These are phyloP conservation scores for Pogonus chalceus DNA, from an alignment of 1,140 invertebrate genomes.

Conservation along the genomic window DNA sequence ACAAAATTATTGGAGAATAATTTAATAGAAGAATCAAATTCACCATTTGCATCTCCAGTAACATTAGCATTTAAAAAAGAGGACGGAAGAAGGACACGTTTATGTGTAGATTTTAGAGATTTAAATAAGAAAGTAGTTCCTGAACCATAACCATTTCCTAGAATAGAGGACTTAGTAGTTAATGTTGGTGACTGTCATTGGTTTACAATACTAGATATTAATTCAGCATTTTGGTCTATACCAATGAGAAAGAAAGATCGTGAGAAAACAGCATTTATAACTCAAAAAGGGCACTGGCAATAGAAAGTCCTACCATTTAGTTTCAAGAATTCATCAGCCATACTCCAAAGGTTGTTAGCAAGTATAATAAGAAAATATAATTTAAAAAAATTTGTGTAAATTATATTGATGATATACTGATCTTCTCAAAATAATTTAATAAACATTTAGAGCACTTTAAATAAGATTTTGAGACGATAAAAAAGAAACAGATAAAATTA, in stretches of 20 bases:
- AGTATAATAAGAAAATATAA: conserved; percentile 28
- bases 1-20: conserved; percentile 24
- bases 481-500: conserved; percentile 20
- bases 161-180: conserved; percentile 27
- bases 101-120: conserved; percentile 32
- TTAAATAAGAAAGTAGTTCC: conserved; percentile 32
- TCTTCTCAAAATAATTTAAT: conserved; percentile 28
- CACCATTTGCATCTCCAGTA: conserved; percentile 31
- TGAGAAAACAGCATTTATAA: conserved; percentile 33
- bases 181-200: conserved; percentile 29
- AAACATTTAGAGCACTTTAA: conserved; percentile 25
- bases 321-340: conserved; percentile 28
- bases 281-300: conserved; percentile 30
- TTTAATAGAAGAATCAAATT: conserved; percentile 31
- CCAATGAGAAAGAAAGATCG: conserved; percentile 26
- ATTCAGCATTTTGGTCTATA: conserved; percentile 35
- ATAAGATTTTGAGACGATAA: conserved; percentile 22
- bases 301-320: conserved; percentile 29
- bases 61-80: conserved; percentile 31
- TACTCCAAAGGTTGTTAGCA: conserved; percentile 29
- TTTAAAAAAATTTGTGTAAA: conserved; percentile 20
- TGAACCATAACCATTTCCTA: conserved; percentile 31
- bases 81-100: conserved; percentile 26
- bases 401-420: conserved; percentile 29
- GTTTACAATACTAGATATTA: conserved; percentile 31